Evolutionary conservation across 1,140 invertebrate species (phyloP), one percentile per base, ranked within the genome.

Genomic region (Pseudoatta argentina): DNA sequence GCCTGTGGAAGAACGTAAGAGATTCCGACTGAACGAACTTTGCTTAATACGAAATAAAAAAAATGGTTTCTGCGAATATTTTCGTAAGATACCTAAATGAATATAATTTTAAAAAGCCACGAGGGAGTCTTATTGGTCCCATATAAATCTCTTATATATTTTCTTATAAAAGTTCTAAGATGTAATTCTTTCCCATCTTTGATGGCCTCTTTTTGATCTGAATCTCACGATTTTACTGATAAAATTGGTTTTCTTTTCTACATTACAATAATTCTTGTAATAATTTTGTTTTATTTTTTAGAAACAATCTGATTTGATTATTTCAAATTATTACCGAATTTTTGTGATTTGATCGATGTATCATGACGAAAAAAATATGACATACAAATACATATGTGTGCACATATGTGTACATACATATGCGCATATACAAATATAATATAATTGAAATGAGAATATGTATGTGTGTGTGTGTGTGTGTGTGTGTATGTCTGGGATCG

Each of bases 21-120:
- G 39, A 48, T 75, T 83, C 39, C 39, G 24, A 82, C 30, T 61
- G 79, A 73, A 83, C 69, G 39, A 82, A 61, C 53, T 27, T 73
- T 44, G 39, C 39, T 30, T 55, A 30, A 39, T 55, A 48, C 12
- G 27, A 16, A 24, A 59, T n/a, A 44, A 24, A 73, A n/a, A 39
- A 61, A 27, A 30, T 6, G 21, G 55, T n/a, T 73, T 53, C 55
- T 73, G 18, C 27, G 39, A 57, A 30, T 82, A 75, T 48, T n/a
- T 57, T 73, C 18, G 53, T 39, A 73, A 21, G 14, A 81, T 72
- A 71, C 0, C 30, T 39, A n/a, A 55, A 34, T 14, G 48, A 71
- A 81, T 71, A 57, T 71, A 81, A 81, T 51, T 83, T 61, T 44
- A 55, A 61, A n/a, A 48, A 73, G 79, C 21, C 24, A 83, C 39